Percentiles rank a stretch among this genome's conserved stretches.
phyloP scores from a whole-genome alignment of 2,113 vertebrate genomes.

The Myotis davidii region DNA sequence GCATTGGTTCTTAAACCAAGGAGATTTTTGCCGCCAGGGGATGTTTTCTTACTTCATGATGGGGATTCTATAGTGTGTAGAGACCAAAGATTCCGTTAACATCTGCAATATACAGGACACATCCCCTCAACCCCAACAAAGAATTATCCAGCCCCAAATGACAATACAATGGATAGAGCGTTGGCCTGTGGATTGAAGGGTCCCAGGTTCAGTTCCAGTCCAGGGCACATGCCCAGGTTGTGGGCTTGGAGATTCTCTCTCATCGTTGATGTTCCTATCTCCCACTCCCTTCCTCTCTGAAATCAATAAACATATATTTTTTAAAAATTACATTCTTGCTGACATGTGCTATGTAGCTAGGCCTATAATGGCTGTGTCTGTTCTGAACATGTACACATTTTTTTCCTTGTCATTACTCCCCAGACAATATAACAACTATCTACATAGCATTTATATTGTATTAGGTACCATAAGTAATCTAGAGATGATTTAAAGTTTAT shows the following conservation, averaged over 20 bases:
- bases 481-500: neutral
- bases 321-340: neutral
- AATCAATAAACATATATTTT: no score
- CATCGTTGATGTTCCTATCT: no score
- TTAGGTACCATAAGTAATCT: neutral
- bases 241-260: no score
- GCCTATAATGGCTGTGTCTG: neutral
- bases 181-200: no score
- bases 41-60: neutral
- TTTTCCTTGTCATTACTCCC: neutral
- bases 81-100: neutral
- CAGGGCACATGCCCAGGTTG: no score
- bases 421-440: neutral
- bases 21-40: neutral
- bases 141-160: neutral
- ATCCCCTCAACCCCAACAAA: neutral
- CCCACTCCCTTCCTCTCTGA: no score
- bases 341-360: neutral
- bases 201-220: no score
- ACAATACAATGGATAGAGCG: neutral
- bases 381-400: neutral
- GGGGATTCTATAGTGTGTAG: neutral
- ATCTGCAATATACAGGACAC: neutral
- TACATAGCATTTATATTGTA: neutral
- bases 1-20: neutral